These are phyloP conservation scores for Lamprologus speciosus DNA, from an alignment of 2,113 vertebrate species.

Conservation along the genomic window DNA sequence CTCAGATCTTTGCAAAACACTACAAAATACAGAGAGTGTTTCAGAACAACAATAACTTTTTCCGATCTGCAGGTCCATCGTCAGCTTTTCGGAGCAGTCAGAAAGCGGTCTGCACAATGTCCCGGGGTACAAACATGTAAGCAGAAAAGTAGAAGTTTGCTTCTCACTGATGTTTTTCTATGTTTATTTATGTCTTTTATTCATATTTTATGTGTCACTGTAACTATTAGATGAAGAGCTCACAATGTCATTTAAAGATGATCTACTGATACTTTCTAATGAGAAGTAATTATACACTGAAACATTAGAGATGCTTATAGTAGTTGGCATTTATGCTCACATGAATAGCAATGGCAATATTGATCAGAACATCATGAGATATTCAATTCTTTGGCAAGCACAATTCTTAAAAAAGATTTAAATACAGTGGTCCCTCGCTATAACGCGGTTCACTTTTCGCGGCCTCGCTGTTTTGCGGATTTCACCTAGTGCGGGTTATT, in stretches of 20 bases:
- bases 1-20: not conserved
- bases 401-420: not conserved
- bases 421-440: not conserved
- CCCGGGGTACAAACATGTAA: not conserved
- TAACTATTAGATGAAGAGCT: not conserved
- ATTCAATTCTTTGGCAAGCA: not conserved
- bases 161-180: not conserved
- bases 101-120: not conserved
- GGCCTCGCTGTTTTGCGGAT: not conserved
- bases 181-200: not conserved
- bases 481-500: not conserved
- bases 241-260: not conserved
- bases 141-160: not conserved
- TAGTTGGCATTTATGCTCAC: not conserved
- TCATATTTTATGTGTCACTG: not conserved
- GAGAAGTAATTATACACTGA: not conserved
- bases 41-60: not conserved
- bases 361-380: not conserved
- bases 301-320: not conserved
- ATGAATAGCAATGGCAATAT: not conserved
- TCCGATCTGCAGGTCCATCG: not conserved
- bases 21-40: not conserved
- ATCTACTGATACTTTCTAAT: not conserved
- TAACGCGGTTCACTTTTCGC: accelerated
- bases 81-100: not conserved